Percentiles rank a stretch among this genome's conserved stretches.
These are phyloP conservation scores for Xiphorhynchus elegans DNA, from an alignment of 2,113 vertebrate species.

Conservation along the genomic window DNA sequence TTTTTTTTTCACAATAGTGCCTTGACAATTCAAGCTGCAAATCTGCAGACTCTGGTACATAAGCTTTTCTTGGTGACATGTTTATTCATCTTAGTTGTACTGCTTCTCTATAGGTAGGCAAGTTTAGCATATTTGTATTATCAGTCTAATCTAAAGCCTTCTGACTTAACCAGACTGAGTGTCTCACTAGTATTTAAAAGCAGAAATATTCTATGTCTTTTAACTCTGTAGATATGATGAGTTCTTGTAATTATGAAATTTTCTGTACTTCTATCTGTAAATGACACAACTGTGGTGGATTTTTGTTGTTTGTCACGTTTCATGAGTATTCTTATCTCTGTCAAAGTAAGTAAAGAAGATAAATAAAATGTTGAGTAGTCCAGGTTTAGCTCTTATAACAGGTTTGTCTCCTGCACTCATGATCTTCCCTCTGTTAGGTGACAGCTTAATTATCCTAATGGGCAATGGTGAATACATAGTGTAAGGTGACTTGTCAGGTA, in stretches of 20 bases:
- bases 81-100: conserved; percentile 69
- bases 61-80: conserved; percentile 16
- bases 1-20: neutral
- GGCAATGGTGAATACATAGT: neutral
- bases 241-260: neutral
- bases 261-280: neutral
- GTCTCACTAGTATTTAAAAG: neutral
- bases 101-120: conserved; percentile 42
- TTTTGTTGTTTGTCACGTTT: neutral
- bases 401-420: neutral
- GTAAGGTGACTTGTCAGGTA: conserved; percentile 13
- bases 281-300: neutral
- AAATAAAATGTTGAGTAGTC: neutral
- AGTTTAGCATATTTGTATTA: conserved; percentile 23
- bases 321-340: neutral
- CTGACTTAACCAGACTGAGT: neutral
- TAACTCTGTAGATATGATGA: neutral
- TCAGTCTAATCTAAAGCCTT: conserved; percentile 23
- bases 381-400: neutral
- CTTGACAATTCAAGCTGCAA: neutral
- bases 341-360: neutral
- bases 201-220: neutral
- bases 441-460: conserved; percentile 40
- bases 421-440: neutral
- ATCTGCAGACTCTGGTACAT: neutral